These are phyloP conservation scores for Orthonyx spaldingii DNA, from an alignment of 2,113 vertebrate species.

Conservation along the genomic window DNA sequence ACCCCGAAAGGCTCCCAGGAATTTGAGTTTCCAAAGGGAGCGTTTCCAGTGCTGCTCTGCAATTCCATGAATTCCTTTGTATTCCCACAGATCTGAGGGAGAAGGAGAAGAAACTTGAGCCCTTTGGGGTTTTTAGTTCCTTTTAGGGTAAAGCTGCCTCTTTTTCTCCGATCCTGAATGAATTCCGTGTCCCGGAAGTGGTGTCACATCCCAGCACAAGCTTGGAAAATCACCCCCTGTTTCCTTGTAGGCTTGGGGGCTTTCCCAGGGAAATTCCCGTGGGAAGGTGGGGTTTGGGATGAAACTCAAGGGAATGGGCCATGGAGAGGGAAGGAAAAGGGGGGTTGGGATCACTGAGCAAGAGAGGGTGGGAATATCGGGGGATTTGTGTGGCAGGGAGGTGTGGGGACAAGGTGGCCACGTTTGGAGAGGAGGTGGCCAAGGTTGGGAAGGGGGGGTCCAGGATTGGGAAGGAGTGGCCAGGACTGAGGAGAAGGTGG, in stretches of 20 bases:
- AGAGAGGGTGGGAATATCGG: not conserved
- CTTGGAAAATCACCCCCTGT: constrained; percentile 28
- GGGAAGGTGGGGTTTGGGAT: not conserved
- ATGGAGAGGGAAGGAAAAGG: not conserved
- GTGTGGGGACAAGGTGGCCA: accelerated
- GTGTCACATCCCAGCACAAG: not conserved
- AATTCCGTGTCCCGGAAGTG: constrained; percentile 50
- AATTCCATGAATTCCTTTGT: constrained; percentile 75
- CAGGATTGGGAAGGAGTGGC: not conserved
- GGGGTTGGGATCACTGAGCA: accelerated
- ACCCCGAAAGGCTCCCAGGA: not conserved
- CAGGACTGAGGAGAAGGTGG: too few species aligned
- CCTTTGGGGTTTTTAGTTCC: constrained; percentile 76
- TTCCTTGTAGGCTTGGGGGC: constrained; percentile 51
- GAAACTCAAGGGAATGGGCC: accelerated
- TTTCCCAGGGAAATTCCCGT: not conserved
- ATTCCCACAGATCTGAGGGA: constrained; percentile 85
- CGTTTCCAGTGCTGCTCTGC: constrained; percentile 6
- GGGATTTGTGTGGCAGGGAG: not conserved
- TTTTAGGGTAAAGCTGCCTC: constrained; percentile 80
- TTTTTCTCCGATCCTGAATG: constrained; percentile 62
- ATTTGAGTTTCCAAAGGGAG: not conserved
- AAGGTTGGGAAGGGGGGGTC: too few species aligned
- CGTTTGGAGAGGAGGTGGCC: not conserved
- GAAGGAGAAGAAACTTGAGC: constrained; percentile 82